Conservation (phyloP, 2,113 vertebrate genomes). For the human region DNA sequence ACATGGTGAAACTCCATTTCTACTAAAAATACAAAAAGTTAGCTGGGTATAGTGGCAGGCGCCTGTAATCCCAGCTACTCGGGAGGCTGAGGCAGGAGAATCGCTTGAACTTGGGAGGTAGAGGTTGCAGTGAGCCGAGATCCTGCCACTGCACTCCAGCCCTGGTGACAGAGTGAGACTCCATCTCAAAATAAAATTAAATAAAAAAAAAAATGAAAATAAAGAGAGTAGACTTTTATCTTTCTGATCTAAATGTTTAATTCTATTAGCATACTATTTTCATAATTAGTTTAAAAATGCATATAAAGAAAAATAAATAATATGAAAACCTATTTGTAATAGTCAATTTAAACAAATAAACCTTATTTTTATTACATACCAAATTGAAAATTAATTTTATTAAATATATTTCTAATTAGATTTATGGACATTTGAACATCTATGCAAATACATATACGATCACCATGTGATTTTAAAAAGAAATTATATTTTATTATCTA, state of each 20-base stretch:
- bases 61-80: no score
- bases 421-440: neutral
- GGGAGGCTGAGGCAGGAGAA: no score
- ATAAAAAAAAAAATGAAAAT: no score
- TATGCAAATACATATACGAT: neutral
- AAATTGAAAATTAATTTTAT: neutral
- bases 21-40: no score
- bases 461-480: neutral
- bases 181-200: no score
- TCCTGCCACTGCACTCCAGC: no score
- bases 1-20: no score
- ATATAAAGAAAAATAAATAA: neutral
- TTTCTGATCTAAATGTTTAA: neutral
- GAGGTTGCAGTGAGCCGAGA: no score
- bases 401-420: neutral
- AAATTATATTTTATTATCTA: neutral
- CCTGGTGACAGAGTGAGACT: no score
- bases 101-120: no score
- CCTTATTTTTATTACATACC: neutral
- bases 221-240: neutral
- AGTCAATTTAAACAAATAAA: neutral
- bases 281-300: neutral
- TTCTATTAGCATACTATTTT: neutral
- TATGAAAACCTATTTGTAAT: neutral
- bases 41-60: accelerated